Conservation (phyloP, 2,888 invertebrate genomes). For the Mayetiola destructor region DNA sequence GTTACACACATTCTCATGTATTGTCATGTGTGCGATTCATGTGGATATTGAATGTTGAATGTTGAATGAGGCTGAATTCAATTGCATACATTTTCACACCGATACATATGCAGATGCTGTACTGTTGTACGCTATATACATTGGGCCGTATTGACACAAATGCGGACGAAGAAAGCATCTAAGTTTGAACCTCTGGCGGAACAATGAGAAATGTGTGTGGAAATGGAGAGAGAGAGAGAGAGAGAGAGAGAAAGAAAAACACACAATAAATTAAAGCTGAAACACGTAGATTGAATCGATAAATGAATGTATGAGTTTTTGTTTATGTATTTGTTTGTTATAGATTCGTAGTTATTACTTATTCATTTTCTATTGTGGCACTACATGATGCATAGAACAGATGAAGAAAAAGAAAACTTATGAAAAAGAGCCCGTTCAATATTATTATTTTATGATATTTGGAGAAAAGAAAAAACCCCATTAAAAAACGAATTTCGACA, state of each 20-base stretch:
- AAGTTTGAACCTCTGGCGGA: neutral
- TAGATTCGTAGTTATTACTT: neutral
- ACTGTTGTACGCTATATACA: neutral
- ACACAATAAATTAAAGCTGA: neutral
- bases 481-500: neutral
- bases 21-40: no score
- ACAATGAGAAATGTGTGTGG: neutral
- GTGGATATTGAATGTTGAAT: no score
- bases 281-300: slow-evolving; percentile 4
- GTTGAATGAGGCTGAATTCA: no score
- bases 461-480: neutral
- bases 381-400: neutral
- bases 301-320: neutral
- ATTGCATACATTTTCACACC: no score
- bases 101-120: neutral
- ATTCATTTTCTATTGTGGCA: neutral
- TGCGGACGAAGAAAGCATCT: neutral
- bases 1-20: no score
- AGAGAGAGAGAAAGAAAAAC: neutral
- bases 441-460: neutral
- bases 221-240: neutral
- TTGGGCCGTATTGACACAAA: neutral
- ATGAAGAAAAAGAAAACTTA: neutral
- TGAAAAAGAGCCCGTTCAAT: neutral
- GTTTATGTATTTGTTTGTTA: neutral